These are phyloP conservation scores for Rotaria sp. DNA, from an alignment of 2,888 invertebrate species.

Conservation along the genomic window DNA sequence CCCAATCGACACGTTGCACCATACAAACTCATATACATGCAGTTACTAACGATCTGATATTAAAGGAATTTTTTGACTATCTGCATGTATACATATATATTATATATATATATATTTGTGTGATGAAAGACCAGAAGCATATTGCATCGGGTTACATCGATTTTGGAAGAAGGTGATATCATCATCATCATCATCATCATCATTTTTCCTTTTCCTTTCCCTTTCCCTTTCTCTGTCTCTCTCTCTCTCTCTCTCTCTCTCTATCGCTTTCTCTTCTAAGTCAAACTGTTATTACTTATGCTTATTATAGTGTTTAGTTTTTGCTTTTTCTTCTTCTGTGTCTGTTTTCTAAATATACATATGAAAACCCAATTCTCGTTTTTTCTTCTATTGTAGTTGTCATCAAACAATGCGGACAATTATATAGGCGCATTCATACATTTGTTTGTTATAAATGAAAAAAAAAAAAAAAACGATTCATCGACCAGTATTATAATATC, in stretches of 20 bases:
- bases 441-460: neutral
- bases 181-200: neutral
- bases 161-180: neutral
- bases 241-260: neutral
- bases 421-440: neutral
- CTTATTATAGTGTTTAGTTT: neutral
- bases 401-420: neutral
- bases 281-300: neutral
- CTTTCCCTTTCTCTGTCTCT: neutral
- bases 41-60: neutral
- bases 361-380: neutral
- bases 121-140: conserved; percentile 15
- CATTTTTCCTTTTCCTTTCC: too few relatives aligned
- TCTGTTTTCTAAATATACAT: neutral
- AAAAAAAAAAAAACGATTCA: neutral
- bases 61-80: neutral
- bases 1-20: neutral
- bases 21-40: neutral
- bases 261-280: neutral
- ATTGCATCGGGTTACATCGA: neutral
- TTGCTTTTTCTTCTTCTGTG: neutral
- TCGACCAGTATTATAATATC: neutral
- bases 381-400: neutral
- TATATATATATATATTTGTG: neutral
- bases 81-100: neutral